Evolutionary conservation across 1,140 invertebrate genomes (phyloP).

Genomic region (Idris sp.): DNA sequence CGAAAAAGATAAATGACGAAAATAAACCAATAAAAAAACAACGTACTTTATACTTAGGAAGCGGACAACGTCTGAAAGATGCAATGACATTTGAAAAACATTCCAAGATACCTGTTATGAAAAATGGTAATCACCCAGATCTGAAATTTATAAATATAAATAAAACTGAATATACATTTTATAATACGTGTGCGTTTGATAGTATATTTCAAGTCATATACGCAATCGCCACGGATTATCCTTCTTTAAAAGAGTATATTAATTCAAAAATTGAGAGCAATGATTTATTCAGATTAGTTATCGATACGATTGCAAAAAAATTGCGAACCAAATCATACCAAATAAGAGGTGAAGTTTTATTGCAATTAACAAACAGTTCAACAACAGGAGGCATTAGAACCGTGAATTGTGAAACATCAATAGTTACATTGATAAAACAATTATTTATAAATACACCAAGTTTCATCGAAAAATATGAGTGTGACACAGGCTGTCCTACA

Average conservation of each 20-base stretch:
- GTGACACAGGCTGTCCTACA: no score
- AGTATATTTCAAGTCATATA: neutral
- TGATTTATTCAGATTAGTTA: neutral
- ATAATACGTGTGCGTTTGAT: slow-evolving; percentile 20
- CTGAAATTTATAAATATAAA: slow-evolving; percentile 2
- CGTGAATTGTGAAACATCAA: no score
- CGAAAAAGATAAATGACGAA: no score
- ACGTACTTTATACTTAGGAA: no score
- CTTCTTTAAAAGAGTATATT: neutral
- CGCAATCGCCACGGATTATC: neutral
- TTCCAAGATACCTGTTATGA: slow-evolving; percentile 4
- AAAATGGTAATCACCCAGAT: slow-evolving; percentile 4
- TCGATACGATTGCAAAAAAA: neutral
- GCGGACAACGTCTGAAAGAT: no score
- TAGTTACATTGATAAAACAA: no score
- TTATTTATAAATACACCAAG: no score
- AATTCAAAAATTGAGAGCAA: neutral
- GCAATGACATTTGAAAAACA: slow-evolving; percentile 20
- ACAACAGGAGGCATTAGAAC: neutral
- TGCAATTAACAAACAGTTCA: neutral
- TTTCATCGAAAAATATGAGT: no score
- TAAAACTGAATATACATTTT: neutral
- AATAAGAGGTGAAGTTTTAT: neutral
- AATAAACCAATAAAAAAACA: no score
- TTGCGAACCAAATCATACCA: neutral